Base-by-base conservation (phyloP, 2,113 vertebrate genomes). In the Cricetomys ansorgei region DNA sequence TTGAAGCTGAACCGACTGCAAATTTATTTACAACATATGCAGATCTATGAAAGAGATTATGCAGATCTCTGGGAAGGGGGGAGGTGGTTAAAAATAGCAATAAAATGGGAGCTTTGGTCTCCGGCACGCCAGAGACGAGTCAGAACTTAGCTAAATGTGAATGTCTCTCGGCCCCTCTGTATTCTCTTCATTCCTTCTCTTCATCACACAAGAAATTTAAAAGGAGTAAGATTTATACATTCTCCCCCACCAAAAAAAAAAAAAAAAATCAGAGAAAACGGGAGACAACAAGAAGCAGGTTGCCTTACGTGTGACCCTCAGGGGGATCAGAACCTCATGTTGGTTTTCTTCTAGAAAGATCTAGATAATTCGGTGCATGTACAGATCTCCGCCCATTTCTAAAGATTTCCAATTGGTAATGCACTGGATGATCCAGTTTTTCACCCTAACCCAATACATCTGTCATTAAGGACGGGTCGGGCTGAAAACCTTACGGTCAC, bases 11-110 rank as follows among this genome's bases (percentile, higher is more conserved):
- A 94, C 84, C 34, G 84, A 93, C 80, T 94, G 94, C 92, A 81
- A 89, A 94, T 97, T 97, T 97, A 97, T 97, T 97, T 92, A 95
- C 92, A 91, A 94, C 70, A 37, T 92, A 88, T 64, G 95, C 55
- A 86, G 93, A 87, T 92, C 96, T 92, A 57, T 37, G 90, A 29
- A 86, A 64, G 67, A 34, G 80, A 67, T 69, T 94, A 96, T 92
- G 92, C 88, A 93, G 79, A 96, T 89, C 9, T 50, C 57, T 76
- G 45, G 69, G 43, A 75, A 93, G 69, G 70, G 88, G 76, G n/a
- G n/a, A n/a, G n/a, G 17, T 16, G 25, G 55, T 57, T 67, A 65
- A 92, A 89, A 88, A 72, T 75, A 87, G 53, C 57, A 83, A 50
- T 25, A 40, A 91, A 43, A 5, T 1, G 29, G 83, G 43, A 79